Conservation (phyloP, 2,888 invertebrate species). For the Melanchra persicariae region DNA sequence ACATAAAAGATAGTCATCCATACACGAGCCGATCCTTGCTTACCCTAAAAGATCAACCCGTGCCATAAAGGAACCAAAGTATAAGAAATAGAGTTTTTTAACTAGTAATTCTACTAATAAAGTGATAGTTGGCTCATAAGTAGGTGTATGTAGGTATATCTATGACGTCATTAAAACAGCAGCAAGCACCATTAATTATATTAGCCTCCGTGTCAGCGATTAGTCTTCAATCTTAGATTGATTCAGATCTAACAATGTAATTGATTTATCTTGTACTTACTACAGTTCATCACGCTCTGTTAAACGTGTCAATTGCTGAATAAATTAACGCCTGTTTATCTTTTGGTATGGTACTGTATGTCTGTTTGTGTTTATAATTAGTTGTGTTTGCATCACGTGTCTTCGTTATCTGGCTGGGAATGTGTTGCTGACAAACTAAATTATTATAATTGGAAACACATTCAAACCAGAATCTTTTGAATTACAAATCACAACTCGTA, state of each 20-base stretch:
- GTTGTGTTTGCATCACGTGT: conserved; percentile 1
- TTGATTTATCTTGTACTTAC: conserved; percentile 17
- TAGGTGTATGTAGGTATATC: not conserved
- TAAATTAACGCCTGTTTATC: conserved; percentile 22
- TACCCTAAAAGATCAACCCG: no score
- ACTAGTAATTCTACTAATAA: not conserved
- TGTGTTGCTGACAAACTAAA: not conserved
- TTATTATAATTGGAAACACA: not conserved
- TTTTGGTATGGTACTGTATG: conserved; percentile 14
- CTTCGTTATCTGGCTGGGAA: not conserved
- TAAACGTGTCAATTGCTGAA: conserved; percentile 16
- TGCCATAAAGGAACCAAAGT: no score
- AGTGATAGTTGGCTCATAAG: not conserved
- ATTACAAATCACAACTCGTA: not conserved
- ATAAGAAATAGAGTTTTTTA: not conserved
- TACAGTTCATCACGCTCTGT: conserved; percentile 7
- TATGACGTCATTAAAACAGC: not conserved
- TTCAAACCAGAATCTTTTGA: not conserved
- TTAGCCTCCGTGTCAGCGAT: conserved; percentile 1
- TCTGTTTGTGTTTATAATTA: conserved; percentile 19
- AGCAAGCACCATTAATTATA: not conserved
- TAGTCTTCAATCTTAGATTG: conserved; percentile 26
- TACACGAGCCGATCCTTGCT: no score
- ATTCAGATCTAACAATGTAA: conserved; percentile 14
- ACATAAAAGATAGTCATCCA: no score